Base-by-base conservation (phyloP, 2,888 invertebrate species). In the Cacoxenus indagator region DNA sequence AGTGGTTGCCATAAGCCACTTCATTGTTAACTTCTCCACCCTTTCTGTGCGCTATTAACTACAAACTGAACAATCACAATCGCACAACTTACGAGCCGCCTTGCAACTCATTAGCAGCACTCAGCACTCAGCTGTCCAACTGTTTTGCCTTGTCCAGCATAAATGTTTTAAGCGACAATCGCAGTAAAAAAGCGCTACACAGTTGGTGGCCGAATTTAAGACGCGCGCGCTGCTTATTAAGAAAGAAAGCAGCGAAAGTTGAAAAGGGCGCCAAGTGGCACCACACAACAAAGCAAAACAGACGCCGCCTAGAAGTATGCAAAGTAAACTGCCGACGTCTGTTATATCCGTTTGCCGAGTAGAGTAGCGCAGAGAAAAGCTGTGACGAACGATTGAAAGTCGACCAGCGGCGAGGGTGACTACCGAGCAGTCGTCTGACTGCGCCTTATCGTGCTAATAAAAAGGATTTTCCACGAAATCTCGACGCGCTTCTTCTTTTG, bases 381-480 rank as follows among this genome's bases (percentile, higher is more conserved):
- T 9, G 14, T 17, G 19, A 24, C 19, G 22, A 61, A 54, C 24
- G 27, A 26, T 27, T 24, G 51, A 14, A 4, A 24, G 19, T 9
- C 43, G 64, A 14, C 27, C 24, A 48, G 19, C 24, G 26, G 8
- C 26, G 14, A 54, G 54, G 54, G 54, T 54, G 54, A 54, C 54
- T 54, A 6, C 9, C 51, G 51, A 5, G 19, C 3, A 9, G 51
- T 48, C 27, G 17, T 48, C 64, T 55, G 19, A 14, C 26, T 19
- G 11, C 69, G 54, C 51, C 70, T 76, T 81, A 78, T 77, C 78
- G 74, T 71, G 73, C 79, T 74, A 79, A 81, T 82, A 82, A 82
- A 81, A 81, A 81, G 79, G 81, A 81, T 82, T 81, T 80, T 79
- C 76, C 71, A 71, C 73, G 79, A 77, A 78, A 26, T 48, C 5